Base-by-base conservation (phyloP, 2,797 vertebrate genomes). In the Arvicola amphibius region DNA sequence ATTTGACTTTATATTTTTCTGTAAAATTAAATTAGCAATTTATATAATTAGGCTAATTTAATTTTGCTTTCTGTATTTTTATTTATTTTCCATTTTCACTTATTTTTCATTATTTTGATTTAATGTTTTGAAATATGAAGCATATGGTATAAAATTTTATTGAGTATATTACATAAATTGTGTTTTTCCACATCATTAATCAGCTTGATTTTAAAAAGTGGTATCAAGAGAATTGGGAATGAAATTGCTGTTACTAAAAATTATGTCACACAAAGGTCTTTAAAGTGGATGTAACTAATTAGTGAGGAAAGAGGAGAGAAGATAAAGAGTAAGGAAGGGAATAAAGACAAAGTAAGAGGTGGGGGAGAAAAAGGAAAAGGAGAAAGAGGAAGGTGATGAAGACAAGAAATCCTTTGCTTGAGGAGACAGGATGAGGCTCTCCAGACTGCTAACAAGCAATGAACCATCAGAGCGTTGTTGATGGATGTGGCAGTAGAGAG, bases 81-180 rank as follows among this genome's bases (percentile, higher is more conserved):
- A n/a, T 48, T 65, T 56, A 40, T 53, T n/a, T 83, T 21, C 29
- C 32, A 61, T 37, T 65, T 76, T 67, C 16, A n/a, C 32, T 53
- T 91, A 59, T 40, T 29, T 78, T 32, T 56, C 12, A 63, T 71
- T 85, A 14, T 63, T 63, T 85, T 77, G 63, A 71, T 85, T n/a
- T n/a, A 48, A 84, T 92, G 37, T 73, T 67, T 16, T 9, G 76
- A 83, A 95, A 89, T 69, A 69, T n/a, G 6, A 88, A 81, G 53
- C 10, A 46, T 48, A 16, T 40, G 32, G 19, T 80, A 76, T 79
- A 76, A 87, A 90, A 79, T 40, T 43, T 73, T 43, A 29, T 61
- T 46, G 53, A 85, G 83, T 81, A 37, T 27, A 1, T 37, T n/a
- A 40, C 71, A 16, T 83, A 65, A 89, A 29, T 65, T 59, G 67